These are phyloP conservation scores for Anthopleura sola DNA, from an alignment of 64 coral and sea anemone species.

Conservation along the genomic window DNA sequence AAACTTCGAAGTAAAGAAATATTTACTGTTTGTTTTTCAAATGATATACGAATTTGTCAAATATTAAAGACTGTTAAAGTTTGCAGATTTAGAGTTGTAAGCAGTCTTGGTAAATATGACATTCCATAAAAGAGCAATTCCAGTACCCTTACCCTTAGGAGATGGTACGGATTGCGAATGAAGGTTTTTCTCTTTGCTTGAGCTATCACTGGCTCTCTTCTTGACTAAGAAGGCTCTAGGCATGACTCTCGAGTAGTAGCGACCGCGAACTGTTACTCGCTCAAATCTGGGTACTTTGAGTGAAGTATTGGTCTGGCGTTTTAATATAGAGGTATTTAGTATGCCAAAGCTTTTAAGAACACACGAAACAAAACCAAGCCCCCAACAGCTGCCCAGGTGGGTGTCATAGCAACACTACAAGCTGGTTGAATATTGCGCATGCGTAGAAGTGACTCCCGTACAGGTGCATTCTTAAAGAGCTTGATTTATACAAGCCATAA, in stretches of 20 bases:
- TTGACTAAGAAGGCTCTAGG: constrained; percentile 85
- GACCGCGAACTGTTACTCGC: constrained; percentile 13
- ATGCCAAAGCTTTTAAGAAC: constrained; percentile 71
- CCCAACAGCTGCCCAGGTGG: constrained; percentile 68
- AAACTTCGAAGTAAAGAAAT: background rate
- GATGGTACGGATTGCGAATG: constrained; percentile 19
- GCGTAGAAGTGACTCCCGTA: constrained; percentile 29
- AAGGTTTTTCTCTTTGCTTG: constrained; percentile 27
- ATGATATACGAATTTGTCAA: background rate
- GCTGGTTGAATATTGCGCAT: constrained; percentile 28
- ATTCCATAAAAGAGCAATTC: constrained; percentile 19
- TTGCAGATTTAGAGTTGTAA: background rate
- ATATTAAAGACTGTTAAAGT: background rate
- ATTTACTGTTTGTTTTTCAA: background rate
- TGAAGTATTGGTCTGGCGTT: constrained; percentile 50
- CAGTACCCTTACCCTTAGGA: constrained; percentile 46
- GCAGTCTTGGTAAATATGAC: background rate
- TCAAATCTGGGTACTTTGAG: constrained; percentile 74
- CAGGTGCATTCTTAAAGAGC: constrained; percentile 25
- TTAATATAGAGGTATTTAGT: constrained; percentile 85
- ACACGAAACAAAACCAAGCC: constrained; percentile 59
- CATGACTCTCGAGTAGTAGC: constrained; percentile 35
- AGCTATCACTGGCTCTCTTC: constrained; percentile 14
- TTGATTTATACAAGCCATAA: constrained; percentile 10
- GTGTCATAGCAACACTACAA: constrained; percentile 70